phyloP scores from a whole-genome alignment of 2,113 vertebrate genomes.

The Sinocyclocheilus rhinocerous region DNA sequence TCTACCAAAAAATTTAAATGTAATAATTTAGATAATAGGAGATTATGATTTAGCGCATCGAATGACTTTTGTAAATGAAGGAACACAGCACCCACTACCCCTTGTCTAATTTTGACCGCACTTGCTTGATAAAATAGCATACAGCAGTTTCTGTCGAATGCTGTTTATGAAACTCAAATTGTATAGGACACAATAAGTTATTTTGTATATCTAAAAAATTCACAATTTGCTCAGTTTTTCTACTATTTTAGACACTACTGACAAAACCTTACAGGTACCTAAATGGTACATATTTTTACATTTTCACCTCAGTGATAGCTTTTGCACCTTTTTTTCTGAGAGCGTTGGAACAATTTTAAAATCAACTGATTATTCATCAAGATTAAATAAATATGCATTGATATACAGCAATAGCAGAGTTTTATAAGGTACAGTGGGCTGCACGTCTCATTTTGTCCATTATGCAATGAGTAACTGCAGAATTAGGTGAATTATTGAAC shows the following conservation, averaged over 20 bases:
- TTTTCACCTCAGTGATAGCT: no score
- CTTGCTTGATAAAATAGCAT: background rate
- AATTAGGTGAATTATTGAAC: no score
- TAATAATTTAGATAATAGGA: background rate
- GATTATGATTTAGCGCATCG: background rate
- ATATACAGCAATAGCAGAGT: no score
- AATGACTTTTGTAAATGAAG: background rate
- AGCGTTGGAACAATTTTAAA: no score
- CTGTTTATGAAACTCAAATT: background rate
- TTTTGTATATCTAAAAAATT: background rate
- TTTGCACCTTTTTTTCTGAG: no score
- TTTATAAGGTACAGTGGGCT: no score
- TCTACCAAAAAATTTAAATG: background rate
- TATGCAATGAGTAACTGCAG: no score
- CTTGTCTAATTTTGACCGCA: background rate
- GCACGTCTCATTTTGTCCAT: no score
- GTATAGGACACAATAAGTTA: background rate
- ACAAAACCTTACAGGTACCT: background rate
- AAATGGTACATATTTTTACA: no score
- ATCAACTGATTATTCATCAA: no score
- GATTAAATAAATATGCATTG: no score
- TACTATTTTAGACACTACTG: background rate
- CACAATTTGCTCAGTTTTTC: background rate
- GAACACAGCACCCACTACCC: background rate
- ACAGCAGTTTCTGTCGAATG: background rate